phyloP scores from a whole-genome alignment of 2,113 vertebrate genomes.

The Neodontobutis hainanensis region DNA sequence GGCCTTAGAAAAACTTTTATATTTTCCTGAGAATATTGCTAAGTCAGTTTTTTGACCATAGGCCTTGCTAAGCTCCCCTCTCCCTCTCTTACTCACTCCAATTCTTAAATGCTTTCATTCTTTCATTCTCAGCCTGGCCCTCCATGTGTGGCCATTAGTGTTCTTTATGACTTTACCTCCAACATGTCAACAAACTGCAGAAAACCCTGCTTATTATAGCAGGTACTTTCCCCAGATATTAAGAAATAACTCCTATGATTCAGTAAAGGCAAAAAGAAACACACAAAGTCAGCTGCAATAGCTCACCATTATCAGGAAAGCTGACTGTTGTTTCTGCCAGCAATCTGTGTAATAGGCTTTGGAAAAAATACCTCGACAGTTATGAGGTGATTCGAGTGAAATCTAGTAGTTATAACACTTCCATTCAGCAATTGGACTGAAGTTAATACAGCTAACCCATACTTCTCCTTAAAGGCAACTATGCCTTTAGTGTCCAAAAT shows the following conservation, averaged over 20 bases:
- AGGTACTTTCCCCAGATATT: conserved; percentile 78
- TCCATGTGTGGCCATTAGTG: conserved; percentile 65
- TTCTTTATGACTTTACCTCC: conserved; percentile 57
- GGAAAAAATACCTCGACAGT: conserved; percentile 52
- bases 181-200: conserved; percentile 69
- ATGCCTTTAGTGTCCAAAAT: not conserved
- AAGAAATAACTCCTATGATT: conserved; percentile 68
- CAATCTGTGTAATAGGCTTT: conserved; percentile 53
- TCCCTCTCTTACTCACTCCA: not conserved
- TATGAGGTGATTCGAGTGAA: conserved; percentile 46
- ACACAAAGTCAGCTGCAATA: conserved; percentile 50
- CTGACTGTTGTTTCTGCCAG: conserved; percentile 62
- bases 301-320: conserved; percentile 37
- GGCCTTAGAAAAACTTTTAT: too few species aligned
- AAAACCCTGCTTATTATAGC: conserved; percentile 72
- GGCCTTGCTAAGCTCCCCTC: too few species aligned
- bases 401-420: conserved; percentile 36
- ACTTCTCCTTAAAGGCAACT: conserved; percentile 1
- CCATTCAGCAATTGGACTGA: conserved; percentile 15
- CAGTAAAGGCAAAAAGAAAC: conserved; percentile 67
- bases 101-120: conserved; percentile 35
- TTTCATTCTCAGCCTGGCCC: conserved; percentile 44
- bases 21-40: too few species aligned
- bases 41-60: too few species aligned
- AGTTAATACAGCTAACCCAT: conserved; percentile 1